Base-by-base conservation (phyloP, 2,888 invertebrate species). In the Odontocerum albicorne region DNA sequence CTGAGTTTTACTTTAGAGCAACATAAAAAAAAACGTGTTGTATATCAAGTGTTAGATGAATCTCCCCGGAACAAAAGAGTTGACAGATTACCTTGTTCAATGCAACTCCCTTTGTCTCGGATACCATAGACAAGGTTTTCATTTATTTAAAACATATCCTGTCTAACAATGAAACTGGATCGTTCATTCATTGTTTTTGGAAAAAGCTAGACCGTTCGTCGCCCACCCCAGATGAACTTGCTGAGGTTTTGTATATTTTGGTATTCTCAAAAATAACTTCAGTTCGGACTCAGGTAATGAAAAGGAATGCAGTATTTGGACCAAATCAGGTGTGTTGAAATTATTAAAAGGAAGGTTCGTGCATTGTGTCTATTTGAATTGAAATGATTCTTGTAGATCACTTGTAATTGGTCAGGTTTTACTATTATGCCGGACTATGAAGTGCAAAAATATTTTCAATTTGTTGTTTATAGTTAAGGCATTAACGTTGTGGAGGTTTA, bases 171-270 rank as follows among this genome's bases (percentile, higher is more conserved):
- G 50, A 17, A 42, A 42, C 20, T 46, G 53, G 46, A 45, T 13
- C 35, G 39, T 46, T 46, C 60, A 60, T 60, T 60, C 55, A 60
- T 60, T 60, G 60, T 60, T 60, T 60, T 55, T 53, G 20, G 49
- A 47, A 47, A 36, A 35, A 36, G 47, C 33, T 32, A 60, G 60
- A 60, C 60, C 40, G 12, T 10, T 19, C 4, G 60, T 54, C 60
- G 60, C 60, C 60, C 60, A 54, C 57, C 60, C 55, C 36, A 33
- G 40, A 42, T 33, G 57, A 27, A 27, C 6, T 7, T 27, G 4
- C 6, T 7, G 27, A 7, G 27, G 27, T n/a, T n/a, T n/a, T n/a
- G n/a, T n/a, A n/a, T n/a, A n/a, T n/a, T n/a, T n/a, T n/a, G n/a
- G n/a, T n/a, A n/a, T n/a, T n/a, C n/a, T n/a, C n/a, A n/a, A n/a